These are phyloP conservation scores for Lasiommata megera DNA, from an alignment of 2,888 invertebrate genomes.

Conservation along the genomic window DNA sequence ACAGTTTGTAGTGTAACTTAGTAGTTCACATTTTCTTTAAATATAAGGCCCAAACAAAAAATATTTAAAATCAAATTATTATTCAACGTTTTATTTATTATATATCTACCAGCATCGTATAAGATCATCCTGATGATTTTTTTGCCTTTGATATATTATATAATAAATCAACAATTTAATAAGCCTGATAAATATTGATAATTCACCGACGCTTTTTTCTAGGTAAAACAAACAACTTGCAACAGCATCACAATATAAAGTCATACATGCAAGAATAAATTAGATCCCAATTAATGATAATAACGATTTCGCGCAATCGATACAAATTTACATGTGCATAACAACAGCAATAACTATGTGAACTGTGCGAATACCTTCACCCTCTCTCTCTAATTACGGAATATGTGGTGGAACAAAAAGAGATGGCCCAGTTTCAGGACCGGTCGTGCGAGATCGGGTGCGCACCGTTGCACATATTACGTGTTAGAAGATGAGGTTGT, in stretches of 20 bases:
- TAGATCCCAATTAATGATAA: conserved; percentile 23
- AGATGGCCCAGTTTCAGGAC: conserved; percentile 79
- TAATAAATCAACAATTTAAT: no score
- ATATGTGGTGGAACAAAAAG: conserved; percentile 80
- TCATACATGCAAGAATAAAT: conserved; percentile 8
- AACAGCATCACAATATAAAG: background rate
- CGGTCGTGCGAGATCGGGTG: conserved; percentile 78
- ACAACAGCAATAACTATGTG: conserved; percentile 43
- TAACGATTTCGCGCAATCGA: conserved; percentile 39
- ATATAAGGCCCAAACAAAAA: no score
- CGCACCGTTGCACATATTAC: conserved; percentile 78
- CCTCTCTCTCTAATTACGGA: conserved; percentile 78
- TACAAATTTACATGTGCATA: conserved; percentile 46
- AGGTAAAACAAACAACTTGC: background rate
- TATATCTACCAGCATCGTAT: no score
- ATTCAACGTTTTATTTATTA: no score
- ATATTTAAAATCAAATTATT: no score
- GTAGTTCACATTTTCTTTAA: no score
- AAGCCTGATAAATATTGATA: background rate
- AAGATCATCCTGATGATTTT: no score
- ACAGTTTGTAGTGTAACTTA: no score
- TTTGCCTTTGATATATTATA: no score
- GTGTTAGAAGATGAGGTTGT: conserved; percentile 74
- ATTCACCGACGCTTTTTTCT: background rate
- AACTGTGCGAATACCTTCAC: conserved; percentile 45